Base-by-base conservation (phyloP, 2,888 invertebrate species). In the Epirrhoe alternata region DNA sequence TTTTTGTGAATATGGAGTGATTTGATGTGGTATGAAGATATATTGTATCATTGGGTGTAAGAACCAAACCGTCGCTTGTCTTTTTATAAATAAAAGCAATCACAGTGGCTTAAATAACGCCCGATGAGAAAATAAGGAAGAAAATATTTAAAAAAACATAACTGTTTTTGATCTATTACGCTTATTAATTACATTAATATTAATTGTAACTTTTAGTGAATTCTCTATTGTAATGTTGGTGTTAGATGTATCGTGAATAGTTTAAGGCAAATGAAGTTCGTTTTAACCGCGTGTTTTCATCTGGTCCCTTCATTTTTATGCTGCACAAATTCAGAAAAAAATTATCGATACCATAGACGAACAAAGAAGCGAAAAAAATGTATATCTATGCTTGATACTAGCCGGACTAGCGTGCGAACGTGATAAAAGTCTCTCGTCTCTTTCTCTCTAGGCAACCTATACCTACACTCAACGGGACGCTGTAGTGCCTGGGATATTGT, bases 131-230 rank as follows among this genome's bases (percentile, higher is more conserved):
- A 70, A 68, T 74, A 67, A 65, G 61, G 54, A 74, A 72, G 38
- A 47, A 70, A 71, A 64, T 64, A 71, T 70, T 60, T 70, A 83
- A 87, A 66, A 88, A 90, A 89, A 89, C 87, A 85, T 87, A 81
- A 88, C 89, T 89, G 90, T 91, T 90, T 86, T 92, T 91, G 88
- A 92, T 92, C 92, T 92, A 93, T 89, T 93, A 93, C 92, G 92
- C 92, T 93, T 93, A 93, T 92, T 92, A 92, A 92, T 89, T 89
- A 90, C 86, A 88, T 88, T 85, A 81, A 82, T 82, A 80, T 77
- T 83, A 82, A 84, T 75, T 80, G 84, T 86, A 87, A 88, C 84
- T 87, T 90, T 90, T 87, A 90, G 86, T 88, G 84, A 89, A 85
- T 86, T 88, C 86, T 85, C 80, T 87, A 88, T 53, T 84, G 82